These are phyloP conservation scores for Drosophila monieri DNA, from an alignment of 2,888 invertebrate species.

Conservation along the genomic window DNA sequence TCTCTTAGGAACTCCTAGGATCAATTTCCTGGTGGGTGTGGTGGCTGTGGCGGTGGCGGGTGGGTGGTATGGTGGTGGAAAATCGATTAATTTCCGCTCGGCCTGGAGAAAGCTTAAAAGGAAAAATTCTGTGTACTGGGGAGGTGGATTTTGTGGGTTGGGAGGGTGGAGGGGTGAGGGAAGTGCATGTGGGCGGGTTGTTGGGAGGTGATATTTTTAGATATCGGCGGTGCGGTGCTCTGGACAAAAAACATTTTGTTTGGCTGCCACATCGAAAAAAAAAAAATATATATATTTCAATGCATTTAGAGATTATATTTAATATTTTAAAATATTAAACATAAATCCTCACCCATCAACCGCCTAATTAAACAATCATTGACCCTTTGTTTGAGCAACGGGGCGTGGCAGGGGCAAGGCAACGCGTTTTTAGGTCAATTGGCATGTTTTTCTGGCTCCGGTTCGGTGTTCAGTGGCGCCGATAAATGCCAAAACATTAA, in stretches of 20 bases:
- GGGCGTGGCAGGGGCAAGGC: slow-evolving; percentile 13
- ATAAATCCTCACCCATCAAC: neutral
- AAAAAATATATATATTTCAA: too few species aligned
- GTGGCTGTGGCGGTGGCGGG: neutral
- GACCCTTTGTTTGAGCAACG: slow-evolving; percentile 30
- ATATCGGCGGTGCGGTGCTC: slow-evolving; percentile 31
- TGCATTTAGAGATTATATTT: too few species aligned
- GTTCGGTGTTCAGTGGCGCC: too few species aligned
- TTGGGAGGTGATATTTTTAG: slow-evolving; percentile 33
- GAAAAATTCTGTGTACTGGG: slow-evolving; percentile 6
- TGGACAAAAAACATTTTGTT: slow-evolving; percentile 41
- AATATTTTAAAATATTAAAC: too few species aligned
- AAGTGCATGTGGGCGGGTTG: slow-evolving; percentile 40
- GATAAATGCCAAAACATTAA: slow-evolving; percentile 40
- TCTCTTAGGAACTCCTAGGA: slow-evolving; percentile 16
- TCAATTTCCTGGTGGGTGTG: slow-evolving; percentile 31
- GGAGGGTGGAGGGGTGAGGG: slow-evolving; percentile 2
- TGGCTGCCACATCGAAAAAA: slow-evolving; percentile 14
- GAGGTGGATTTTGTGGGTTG: neutral
- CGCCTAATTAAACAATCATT: slow-evolving; percentile 60
- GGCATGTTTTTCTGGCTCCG: slow-evolving; percentile 43
- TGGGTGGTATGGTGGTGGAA: slow-evolving; percentile 19
- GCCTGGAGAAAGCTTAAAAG: slow-evolving; percentile 40
- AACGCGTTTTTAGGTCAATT: slow-evolving; percentile 73
- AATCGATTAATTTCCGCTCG: slow-evolving; percentile 44